A percentile compares a stretch with the other conserved stretches of the same genome.
These are phyloP conservation scores for Buathra laborator DNA, from an alignment of 2,888 invertebrate genomes.

Conservation along the genomic window DNA sequence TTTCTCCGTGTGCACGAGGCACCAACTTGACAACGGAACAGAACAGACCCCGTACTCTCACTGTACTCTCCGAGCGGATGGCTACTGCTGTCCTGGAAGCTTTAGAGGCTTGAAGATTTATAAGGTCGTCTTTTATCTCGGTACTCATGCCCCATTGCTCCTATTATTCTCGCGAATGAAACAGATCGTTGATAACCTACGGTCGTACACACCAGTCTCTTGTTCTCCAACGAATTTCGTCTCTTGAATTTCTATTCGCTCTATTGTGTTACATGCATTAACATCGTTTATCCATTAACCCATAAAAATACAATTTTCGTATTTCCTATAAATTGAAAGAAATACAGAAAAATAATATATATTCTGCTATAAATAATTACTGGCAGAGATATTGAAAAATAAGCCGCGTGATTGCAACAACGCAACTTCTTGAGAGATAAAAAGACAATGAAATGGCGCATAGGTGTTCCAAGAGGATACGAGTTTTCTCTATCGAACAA, in stretches of 20 bases:
- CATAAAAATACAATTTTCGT: background rate
- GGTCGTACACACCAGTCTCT: conserved; percentile 34
- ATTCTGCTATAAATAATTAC: background rate
- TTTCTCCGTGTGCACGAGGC: conserved; percentile 41
- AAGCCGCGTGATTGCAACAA: background rate
- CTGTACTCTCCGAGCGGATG: background rate
- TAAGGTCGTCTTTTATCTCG: conserved; percentile 70
- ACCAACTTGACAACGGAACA: conserved; percentile 37
- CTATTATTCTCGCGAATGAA: conserved; percentile 63
- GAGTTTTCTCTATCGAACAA: background rate
- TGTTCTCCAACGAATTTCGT: background rate
- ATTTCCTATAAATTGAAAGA: background rate
- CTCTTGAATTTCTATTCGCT: conserved; percentile 24
- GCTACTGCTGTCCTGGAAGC: conserved; percentile 57
- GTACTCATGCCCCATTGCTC: conserved; percentile 69
- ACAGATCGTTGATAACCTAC: conserved; percentile 55
- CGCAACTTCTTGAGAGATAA: conserved; percentile 22
- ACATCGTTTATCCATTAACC: background rate
- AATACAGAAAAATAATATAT: background rate
- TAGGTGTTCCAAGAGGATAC: no score
- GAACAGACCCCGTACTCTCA: conserved; percentile 10
- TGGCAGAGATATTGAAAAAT: background rate
- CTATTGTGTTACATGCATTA: background rate
- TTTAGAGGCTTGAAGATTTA: conserved; percentile 66
- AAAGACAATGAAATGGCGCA: background rate